Percentiles rank a stretch among this genome's conserved stretches.
phyloP scores from a whole-genome alignment of 2,113 vertebrate species.

The Morone saxatilis region DNA sequence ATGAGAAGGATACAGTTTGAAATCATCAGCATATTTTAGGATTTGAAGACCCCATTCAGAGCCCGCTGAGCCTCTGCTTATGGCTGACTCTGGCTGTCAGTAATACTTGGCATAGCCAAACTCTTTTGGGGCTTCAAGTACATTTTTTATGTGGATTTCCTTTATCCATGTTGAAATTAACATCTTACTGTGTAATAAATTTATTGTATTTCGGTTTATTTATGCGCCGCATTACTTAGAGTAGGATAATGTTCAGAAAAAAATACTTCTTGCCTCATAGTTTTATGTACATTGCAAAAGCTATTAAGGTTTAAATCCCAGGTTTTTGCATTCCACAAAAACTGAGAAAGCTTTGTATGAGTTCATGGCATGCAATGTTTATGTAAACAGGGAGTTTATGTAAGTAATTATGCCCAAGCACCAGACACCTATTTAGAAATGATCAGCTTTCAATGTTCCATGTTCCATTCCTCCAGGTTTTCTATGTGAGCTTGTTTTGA shows the following conservation, averaged over 20 bases:
- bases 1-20: slow-evolving; percentile 72
- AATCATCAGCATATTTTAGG: slow-evolving; percentile 84
- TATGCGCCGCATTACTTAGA: slow-evolving; percentile 14
- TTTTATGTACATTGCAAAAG: slow-evolving; percentile 52
- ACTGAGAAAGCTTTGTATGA: slow-evolving; percentile 51
- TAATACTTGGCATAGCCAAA: slow-evolving; percentile 50
- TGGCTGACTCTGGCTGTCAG: slow-evolving; percentile 67
- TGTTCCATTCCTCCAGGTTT: not conserved
- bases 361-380: slow-evolving; percentile 16
- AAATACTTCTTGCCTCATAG: slow-evolving; percentile 38
- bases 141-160: slow-evolving; percentile 55
- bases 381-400: slow-evolving; percentile 38
- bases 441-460: not conserved
- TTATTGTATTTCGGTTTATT: slow-evolving; percentile 53
- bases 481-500: not conserved
- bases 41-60: slow-evolving; percentile 76
- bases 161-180: slow-evolving; percentile 71
- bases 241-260: slow-evolving; percentile 36
- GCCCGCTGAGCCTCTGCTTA: slow-evolving; percentile 68
- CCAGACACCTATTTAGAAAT: not conserved
- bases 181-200: slow-evolving; percentile 42
- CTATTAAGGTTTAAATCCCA: slow-evolving; percentile 54
- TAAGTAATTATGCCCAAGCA: not conserved
- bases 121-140: slow-evolving; percentile 38
- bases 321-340: slow-evolving; percentile 61